phyloP scores from a whole-genome alignment of 2,113 vertebrate genomes.

The Emydura subglobosa region DNA sequence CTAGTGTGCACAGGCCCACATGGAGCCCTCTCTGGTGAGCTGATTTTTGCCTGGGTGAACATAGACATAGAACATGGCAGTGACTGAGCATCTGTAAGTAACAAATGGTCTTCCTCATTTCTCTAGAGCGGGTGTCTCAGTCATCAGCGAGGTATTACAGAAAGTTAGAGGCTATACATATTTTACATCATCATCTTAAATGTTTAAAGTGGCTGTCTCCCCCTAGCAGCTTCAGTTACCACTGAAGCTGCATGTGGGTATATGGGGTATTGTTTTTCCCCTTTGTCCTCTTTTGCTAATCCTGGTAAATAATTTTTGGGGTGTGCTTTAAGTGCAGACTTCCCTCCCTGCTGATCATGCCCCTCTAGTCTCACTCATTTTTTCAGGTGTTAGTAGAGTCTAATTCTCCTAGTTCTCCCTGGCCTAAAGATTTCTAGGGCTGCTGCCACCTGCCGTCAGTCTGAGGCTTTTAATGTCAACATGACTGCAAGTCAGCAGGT shows the following conservation, averaged over 20 bases:
- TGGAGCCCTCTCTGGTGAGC: background rate
- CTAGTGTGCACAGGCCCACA: background rate
- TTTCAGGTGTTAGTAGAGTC: background rate
- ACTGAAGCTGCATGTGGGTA: background rate
- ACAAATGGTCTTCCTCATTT: background rate
- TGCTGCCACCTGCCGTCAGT: background rate
- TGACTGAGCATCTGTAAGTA: background rate
- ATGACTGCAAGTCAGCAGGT: background rate
- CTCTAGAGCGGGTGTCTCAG: background rate
- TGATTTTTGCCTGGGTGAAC: background rate
- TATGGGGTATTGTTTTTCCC: background rate
- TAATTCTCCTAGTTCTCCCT: accelerated
- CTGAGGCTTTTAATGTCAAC: background rate
- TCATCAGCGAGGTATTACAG: background rate
- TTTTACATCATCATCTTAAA: background rate
- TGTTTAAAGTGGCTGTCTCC: background rate
- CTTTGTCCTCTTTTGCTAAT: background rate
- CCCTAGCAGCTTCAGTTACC: accelerated
- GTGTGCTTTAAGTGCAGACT: background rate
- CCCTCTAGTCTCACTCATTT: background rate
- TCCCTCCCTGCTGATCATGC: background rate
- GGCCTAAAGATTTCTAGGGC: background rate
- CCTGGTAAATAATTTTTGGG: background rate
- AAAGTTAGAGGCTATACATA: background rate
- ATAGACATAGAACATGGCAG: background rate